phyloP scores from a whole-genome alignment of 2,888 invertebrate species.

The Epinotia demarniana region DNA sequence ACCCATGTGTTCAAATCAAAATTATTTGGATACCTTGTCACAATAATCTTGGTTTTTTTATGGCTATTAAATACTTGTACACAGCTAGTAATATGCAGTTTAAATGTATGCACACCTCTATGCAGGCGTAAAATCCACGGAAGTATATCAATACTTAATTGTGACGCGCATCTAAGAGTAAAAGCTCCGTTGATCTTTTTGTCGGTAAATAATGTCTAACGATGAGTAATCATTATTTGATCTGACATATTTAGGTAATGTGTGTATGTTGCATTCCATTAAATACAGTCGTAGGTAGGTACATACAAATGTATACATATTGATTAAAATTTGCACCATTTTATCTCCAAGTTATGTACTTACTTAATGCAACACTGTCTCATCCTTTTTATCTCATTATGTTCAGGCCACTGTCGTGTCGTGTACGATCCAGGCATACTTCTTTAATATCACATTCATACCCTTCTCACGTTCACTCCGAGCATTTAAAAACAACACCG shows the following conservation, averaged over 20 bases:
- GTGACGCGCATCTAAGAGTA: too few relatives aligned
- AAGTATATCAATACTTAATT: too few relatives aligned
- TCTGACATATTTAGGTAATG: too few relatives aligned
- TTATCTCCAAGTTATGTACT: background rate
- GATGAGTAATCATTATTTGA: background rate
- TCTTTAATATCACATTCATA: conserved; percentile 47
- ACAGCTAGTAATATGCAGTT: too few relatives aligned
- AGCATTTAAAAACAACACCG: conserved; percentile 33
- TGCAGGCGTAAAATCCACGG: too few relatives aligned
- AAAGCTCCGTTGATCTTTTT: background rate
- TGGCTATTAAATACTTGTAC: too few relatives aligned
- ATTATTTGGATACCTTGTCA: too few relatives aligned
- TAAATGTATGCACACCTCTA: too few relatives aligned
- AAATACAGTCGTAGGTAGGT: too few relatives aligned
- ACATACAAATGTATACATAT: background rate
- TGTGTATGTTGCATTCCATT: too few relatives aligned
- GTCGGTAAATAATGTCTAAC: background rate
- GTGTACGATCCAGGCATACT: conserved; percentile 19
- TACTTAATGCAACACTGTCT: background rate
- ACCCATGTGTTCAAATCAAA: too few relatives aligned
- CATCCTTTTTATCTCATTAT: conserved; percentile 24
- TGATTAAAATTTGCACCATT: background rate
- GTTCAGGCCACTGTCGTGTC: conserved; percentile 2
- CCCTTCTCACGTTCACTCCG: conserved; percentile 24
- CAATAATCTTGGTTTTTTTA: too few relatives aligned